Conservation (phyloP, 2,797 vertebrate genomes). For the Channallabes apus region DNA sequence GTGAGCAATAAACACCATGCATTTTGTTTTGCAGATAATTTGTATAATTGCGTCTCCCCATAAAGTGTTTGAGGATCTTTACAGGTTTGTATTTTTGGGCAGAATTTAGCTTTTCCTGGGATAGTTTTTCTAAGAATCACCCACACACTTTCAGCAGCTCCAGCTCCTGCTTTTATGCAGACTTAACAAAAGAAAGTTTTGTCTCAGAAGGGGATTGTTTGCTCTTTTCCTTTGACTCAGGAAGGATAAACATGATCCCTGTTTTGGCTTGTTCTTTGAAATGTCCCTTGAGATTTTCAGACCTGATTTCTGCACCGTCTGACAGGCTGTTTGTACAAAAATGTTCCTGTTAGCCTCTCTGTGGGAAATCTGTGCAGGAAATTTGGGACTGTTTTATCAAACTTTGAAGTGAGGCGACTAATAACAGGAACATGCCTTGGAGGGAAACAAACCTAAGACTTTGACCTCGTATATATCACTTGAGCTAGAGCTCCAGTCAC, state of each 20-base stretch:
- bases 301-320: not conserved
- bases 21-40: too few species aligned
- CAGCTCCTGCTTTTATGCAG: not conserved
- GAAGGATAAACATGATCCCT: constrained; percentile 29
- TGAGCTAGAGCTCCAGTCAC: not conserved
- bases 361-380: not conserved
- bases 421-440: not conserved
- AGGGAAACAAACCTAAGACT: not conserved
- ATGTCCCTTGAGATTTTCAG: not conserved
- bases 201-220: constrained; percentile 25
- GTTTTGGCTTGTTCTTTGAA: constrained; percentile 14
- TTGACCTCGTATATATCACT: not conserved
- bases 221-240: constrained; percentile 29
- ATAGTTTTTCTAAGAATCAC: not conserved
- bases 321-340: not conserved
- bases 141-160: not conserved
- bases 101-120: not conserved
- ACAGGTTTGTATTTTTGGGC: not conserved
- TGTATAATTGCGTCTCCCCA: too few species aligned
- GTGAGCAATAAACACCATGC: not conserved
- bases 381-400: not conserved
- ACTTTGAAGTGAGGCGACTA: not conserved
- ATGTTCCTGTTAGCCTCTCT: not conserved
- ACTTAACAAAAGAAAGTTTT: not conserved
- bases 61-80: not conserved